Base-by-base conservation (phyloP, 2,888 invertebrate species). In the Lucinisca nassula region DNA sequence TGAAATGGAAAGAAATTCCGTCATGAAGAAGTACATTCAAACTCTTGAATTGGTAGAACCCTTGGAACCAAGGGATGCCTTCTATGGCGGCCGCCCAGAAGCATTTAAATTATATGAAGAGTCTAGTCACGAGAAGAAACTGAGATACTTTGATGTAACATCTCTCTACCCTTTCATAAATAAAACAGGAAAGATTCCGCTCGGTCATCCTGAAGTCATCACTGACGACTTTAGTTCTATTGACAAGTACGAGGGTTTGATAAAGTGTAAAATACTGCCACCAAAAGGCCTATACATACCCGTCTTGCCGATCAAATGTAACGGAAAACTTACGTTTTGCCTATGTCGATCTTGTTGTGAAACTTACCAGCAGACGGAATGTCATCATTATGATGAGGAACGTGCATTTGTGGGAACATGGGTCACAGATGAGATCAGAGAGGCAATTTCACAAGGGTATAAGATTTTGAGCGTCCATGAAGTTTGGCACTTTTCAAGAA, bases 271-370 rank as follows among this genome's bases (percentile, higher is more conserved):
- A 73, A 45, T 81, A 0, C 82, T 95, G n/a, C n/a, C n/a, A n/a
- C n/a, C n/a, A n/a, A n/a, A n/a, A n/a, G n/a, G n/a, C n/a, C n/a
- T 3, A 95, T 89, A 51, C 92, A 93, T 70, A 94, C 94, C 1
- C 94, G 95, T 0, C 79, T 95, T 21, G 95, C 95, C 0, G n/a
- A n/a, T n/a, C n/a, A n/a, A n/a, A n/a, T n/a, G n/a, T n/a, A n/a
- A n/a, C n/a, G n/a, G n/a, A n/a, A n/a, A n/a, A n/a, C n/a, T n/a
- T n/a, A n/a, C n/a, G n/a, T n/a, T n/a, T n/a, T n/a, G n/a, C n/a
- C n/a, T n/a, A n/a, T n/a, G n/a, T n/a, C n/a, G n/a, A n/a, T n/a
- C n/a, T n/a, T n/a, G n/a, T n/a, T n/a, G n/a, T n/a, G n/a, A n/a
- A n/a, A n/a, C n/a, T n/a, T 35, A 78, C 40, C 58, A 84, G 49